Conservation (phyloP, 2,797 vertebrate genomes). For the Rhinogobio ventralis region DNA sequence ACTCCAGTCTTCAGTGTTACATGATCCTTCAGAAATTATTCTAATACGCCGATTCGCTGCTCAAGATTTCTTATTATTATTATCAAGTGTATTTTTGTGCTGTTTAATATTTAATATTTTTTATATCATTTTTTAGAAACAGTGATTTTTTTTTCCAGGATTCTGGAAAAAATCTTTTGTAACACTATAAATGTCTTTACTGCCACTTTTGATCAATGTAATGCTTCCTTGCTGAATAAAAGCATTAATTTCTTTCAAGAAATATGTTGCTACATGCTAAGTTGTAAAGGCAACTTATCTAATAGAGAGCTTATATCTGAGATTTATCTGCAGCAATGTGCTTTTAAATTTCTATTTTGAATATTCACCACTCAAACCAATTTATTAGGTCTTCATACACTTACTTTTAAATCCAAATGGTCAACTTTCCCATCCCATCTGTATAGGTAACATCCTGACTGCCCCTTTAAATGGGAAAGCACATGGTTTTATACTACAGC, state of each 20-base stretch:
- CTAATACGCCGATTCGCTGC: background rate
- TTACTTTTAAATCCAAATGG: conserved; percentile 72
- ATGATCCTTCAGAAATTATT: background rate
- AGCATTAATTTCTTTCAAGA: background rate
- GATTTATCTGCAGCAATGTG: background rate
- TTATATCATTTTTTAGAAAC: background rate
- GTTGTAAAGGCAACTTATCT: background rate
- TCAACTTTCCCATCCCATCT: conserved; percentile 45
- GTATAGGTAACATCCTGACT: conserved; percentile 61
- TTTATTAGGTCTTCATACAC: conserved; percentile 51
- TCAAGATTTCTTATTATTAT: background rate
- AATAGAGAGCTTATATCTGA: background rate
- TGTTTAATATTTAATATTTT: background rate
- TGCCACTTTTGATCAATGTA: background rate
- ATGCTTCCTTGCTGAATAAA: background rate
- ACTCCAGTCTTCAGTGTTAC: no score
- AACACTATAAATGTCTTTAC: background rate
- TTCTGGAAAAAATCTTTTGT: background rate
- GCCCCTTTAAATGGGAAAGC: conserved; percentile 66
- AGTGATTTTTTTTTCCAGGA: no score
- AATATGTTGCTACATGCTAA: background rate
- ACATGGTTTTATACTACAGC: conserved; percentile 66
- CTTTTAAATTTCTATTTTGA: background rate
- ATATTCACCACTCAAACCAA: background rate
- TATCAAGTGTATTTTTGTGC: background rate